Evolutionary conservation across 2,113 vertebrate genomes (phyloP).

Genomic region (Anhinga rufa): DNA sequence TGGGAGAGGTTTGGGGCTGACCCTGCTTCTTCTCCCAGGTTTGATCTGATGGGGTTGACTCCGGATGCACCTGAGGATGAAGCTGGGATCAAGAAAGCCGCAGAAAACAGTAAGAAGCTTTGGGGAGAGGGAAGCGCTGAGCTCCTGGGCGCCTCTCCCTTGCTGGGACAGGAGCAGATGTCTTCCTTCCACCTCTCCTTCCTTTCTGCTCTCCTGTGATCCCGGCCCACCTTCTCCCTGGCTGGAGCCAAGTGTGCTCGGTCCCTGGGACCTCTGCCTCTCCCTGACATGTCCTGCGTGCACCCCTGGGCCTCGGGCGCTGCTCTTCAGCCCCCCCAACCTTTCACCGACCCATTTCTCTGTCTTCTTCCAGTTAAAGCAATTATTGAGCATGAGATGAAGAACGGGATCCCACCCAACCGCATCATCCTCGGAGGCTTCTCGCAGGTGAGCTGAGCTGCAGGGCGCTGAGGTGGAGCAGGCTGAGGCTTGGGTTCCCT

Average conservation of each 20-base stretch:
- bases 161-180: accelerated
- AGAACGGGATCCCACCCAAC: conserved; percentile 92
- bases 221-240: background rate
- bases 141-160: background rate
- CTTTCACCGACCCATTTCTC: background rate
- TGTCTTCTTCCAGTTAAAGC: conserved; percentile 82
- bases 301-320: background rate
- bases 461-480: background rate
- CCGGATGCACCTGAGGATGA: conserved; percentile 92
- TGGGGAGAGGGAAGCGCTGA: background rate
- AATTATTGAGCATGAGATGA: conserved; percentile 94
- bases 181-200: background rate
- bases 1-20: background rate
- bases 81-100: conserved; percentile 93
- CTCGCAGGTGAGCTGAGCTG: conserved; percentile 84
- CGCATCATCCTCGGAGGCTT: conserved; percentile 95
- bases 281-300: background rate
- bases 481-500: background rate
- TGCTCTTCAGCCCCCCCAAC: background rate
- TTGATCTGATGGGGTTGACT: conserved; percentile 93
- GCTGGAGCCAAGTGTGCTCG: background rate
- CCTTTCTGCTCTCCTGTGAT: background rate
- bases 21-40: conserved; percentile 73
- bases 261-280: background rate
- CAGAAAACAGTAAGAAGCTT: conserved; percentile 86